Evolutionary conservation across 2,888 invertebrate species (phyloP).

Genomic region (Beris chalybata): DNA sequence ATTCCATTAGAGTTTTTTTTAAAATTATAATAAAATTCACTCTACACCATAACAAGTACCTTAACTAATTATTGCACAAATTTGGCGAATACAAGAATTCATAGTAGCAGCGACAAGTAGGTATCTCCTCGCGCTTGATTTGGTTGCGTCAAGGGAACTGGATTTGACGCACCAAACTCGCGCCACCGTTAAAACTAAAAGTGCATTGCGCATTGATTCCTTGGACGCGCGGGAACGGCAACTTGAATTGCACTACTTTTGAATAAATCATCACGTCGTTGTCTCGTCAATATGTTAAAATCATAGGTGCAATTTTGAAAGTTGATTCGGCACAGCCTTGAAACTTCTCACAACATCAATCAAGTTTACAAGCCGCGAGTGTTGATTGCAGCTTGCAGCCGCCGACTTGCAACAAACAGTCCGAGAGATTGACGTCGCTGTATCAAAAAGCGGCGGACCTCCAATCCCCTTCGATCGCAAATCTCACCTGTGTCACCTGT

Average conservation of each 20-base stretch:
- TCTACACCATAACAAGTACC: constrained; percentile 7
- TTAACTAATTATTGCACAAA: constrained; percentile 23
- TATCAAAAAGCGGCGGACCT: too few relatives aligned
- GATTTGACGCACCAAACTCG: too few relatives aligned
- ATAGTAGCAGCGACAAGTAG: constrained; percentile 10
- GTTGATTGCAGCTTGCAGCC: constrained; percentile 6
- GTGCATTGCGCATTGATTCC: too few relatives aligned
- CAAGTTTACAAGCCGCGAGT: constrained; percentile 12
- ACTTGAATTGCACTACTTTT: too few relatives aligned
- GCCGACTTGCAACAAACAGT: too few relatives aligned
- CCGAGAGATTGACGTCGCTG: too few relatives aligned
- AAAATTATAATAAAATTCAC: background rate
- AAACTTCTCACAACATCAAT: constrained; percentile 1
- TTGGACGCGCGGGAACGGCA: too few relatives aligned
- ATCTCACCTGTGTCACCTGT: too few relatives aligned
- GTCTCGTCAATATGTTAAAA: too few relatives aligned
- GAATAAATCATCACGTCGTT: too few relatives aligned
- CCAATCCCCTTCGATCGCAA: too few relatives aligned
- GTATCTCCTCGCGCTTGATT: constrained; percentile 17
- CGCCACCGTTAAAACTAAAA: too few relatives aligned
- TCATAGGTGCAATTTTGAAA: constrained; percentile 2
- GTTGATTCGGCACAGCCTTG: background rate
- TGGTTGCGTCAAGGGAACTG: constrained; percentile 16
- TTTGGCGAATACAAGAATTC: constrained; percentile 21
- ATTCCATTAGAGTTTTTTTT: background rate